Percentiles rank a stretch among this genome's conserved stretches.
Evolutionary conservation across 1,140 invertebrate genomes (phyloP).

Genomic region (Nephotettix cincticeps): DNA sequence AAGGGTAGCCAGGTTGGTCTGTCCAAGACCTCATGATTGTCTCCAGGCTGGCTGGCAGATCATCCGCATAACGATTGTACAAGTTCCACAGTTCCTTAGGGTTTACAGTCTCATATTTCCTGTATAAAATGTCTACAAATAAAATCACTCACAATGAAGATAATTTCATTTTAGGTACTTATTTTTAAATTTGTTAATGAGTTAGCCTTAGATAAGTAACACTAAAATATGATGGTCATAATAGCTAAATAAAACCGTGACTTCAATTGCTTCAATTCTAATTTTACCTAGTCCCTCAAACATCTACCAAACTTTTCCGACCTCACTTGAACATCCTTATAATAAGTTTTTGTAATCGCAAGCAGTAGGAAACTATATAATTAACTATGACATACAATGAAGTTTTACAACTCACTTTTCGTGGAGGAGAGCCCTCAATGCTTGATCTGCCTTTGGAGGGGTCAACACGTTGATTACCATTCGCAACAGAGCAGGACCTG

Average conservation of each 20-base stretch:
- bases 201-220: too few relatives aligned
- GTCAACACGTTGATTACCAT: conserved; percentile 80
- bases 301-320: too few relatives aligned
- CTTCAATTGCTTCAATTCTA: not conserved
- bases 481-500: conserved; percentile 44
- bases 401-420: conserved; percentile 26
- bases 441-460: conserved; percentile 63
- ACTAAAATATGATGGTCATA: too few relatives aligned
- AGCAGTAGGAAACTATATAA: too few relatives aligned
- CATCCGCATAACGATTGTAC: conserved; percentile 25
- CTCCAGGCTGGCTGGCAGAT: conserved; percentile 45
- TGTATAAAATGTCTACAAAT: not conserved
- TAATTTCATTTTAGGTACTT: too few relatives aligned
- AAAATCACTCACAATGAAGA: not conserved
- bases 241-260: too few relatives aligned
- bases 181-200: too few relatives aligned
- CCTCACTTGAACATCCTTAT: too few relatives aligned
- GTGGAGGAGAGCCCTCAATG: conserved; percentile 58
- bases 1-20: conserved; percentile 55
- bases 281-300: not conserved
- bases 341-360: too few relatives aligned
- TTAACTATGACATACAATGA: too few relatives aligned
- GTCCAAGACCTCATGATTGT: conserved; percentile 52
- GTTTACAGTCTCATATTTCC: conserved; percentile 23
- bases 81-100: conserved; percentile 33